Evolutionary conservation across 2,888 invertebrate species (phyloP), one percentile per base, ranked within the genome.

Genomic region (Antheraea yamamai): DNA sequence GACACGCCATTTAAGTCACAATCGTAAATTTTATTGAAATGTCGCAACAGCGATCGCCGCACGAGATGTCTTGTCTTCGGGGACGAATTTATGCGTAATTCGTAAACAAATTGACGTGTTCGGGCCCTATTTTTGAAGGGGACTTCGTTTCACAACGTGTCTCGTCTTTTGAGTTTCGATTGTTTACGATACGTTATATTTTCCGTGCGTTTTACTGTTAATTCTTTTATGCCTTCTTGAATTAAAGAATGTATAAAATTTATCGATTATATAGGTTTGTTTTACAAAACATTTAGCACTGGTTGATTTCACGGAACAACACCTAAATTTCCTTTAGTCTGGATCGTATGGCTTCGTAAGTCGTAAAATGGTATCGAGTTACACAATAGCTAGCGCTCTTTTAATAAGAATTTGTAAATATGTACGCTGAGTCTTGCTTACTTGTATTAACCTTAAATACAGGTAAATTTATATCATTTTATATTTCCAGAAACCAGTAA

Each of bases 1-100:
- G 88, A 91, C 91, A 92, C 90, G 91, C 92, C 92, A 93, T 93
- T 94, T 93, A 92, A 94, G 94, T 93, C 93, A 92, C 89, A 92
- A 94, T 93, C 94, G 94, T 94, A 94, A 95, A 94, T 95, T 94
- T 94, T 94, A 95, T 95, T 94, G 94, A 95, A 94, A 94, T 92
- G 94, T 94, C 93, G 92, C 91, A 90, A 91, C 92, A 91, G 88
- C 91, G 93, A 94, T 94, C 93, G 92, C 92, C 89, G 92, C 89
- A 89, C 91, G 92, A 94, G 93, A 94, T 93, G 92, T 89, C 92
- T 92, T 92, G 92, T 93, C 93, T 91, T 89, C 86, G 85, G 92
- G 92, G 92, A 94, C 92, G 94, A 93, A 93, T 95, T 94, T 94
- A 94, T 94, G 91, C 93, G 92, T 94, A 93, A 94, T 94, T 93